A percentile compares a stretch with the other conserved stretches of the same genome.
These are phyloP conservation scores for Sinocyclocheilus rhinocerous DNA, from an alignment of 2,113 vertebrate species.

Conservation along the genomic window DNA sequence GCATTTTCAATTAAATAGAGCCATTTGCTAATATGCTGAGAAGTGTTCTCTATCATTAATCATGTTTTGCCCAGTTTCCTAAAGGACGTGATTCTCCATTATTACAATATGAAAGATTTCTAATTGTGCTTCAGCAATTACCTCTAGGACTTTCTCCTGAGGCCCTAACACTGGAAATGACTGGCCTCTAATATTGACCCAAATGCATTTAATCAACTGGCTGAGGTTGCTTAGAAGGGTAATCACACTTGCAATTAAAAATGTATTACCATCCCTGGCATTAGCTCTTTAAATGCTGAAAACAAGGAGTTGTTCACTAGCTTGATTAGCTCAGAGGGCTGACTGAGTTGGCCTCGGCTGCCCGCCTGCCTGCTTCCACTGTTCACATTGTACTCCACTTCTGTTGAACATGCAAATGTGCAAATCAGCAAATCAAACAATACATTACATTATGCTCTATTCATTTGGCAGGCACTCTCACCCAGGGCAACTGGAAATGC, in stretches of 20 bases:
- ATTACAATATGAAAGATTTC: slow-evolving; percentile 79
- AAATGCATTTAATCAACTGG: slow-evolving; percentile 77
- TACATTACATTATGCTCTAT: slow-evolving; percentile 41
- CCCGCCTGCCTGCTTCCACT: slow-evolving; percentile 23
- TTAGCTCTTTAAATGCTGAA: slow-evolving; percentile 40
- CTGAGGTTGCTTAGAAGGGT: slow-evolving; percentile 72
- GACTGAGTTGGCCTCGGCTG: slow-evolving; percentile 6
- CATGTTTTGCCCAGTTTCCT: slow-evolving; percentile 65
- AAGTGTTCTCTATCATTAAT: slow-evolving; percentile 66
- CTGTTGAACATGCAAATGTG: slow-evolving; percentile 55
- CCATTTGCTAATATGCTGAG: slow-evolving; percentile 56
- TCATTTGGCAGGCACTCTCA: slow-evolving; percentile 45
- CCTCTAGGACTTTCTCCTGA: slow-evolving; percentile 71
- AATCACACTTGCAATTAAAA: slow-evolving; percentile 81
- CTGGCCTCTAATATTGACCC: slow-evolving; percentile 78
- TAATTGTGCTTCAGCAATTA: slow-evolving; percentile 76
- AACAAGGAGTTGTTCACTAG: slow-evolving; percentile 40
- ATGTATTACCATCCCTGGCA: slow-evolving; percentile 73
- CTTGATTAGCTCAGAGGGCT: slow-evolving; percentile 60
- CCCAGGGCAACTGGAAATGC: slow-evolving; percentile 37
- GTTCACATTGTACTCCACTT: slow-evolving; percentile 45
- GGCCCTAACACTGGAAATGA: slow-evolving; percentile 72
- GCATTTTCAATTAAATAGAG: slow-evolving; percentile 65
- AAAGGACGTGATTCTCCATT: slow-evolving; percentile 73
- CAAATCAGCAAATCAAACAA: slow-evolving; percentile 59